Percentiles rank a stretch among this genome's conserved stretches.
Conservation (phyloP, 2,888 invertebrate species). For the Sarcophaga carnaria region DNA sequence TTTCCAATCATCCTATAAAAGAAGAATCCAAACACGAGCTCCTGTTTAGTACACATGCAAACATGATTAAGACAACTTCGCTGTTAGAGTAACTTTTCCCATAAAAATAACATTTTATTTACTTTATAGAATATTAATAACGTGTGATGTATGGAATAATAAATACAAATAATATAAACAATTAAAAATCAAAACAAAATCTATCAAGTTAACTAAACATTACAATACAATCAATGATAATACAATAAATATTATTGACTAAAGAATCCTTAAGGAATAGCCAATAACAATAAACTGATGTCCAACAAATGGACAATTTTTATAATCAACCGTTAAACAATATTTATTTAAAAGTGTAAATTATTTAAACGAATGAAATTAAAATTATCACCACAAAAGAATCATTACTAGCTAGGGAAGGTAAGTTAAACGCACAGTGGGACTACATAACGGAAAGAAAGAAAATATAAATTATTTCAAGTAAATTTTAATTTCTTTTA, state of each 20-base stretch:
- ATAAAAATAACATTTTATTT: neutral
- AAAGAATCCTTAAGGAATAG: neutral
- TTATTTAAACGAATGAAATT: neutral
- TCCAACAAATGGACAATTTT: neutral
- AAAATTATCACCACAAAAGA: neutral
- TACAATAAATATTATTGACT: neutral
- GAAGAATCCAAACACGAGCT: slow-evolving; percentile 71
- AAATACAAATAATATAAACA: neutral
- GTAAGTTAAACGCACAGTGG: slow-evolving; percentile 31
- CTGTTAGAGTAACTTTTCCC: slow-evolving; percentile 33
- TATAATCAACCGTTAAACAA: neutral
- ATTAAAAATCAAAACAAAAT: neutral
- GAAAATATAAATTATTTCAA: neutral
- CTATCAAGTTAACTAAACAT: neutral
- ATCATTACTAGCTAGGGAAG: neutral
- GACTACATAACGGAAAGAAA: neutral
- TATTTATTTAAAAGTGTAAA: neutral
- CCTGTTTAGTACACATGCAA: slow-evolving; percentile 76
- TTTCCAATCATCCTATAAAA: slow-evolving; percentile 75
- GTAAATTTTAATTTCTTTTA: neutral
- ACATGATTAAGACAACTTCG: slow-evolving; percentile 75
- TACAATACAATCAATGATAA: neutral
- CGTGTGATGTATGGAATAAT: slow-evolving; percentile 7
- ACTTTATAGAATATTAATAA: neutral
- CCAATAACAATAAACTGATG: neutral